phyloP scores from a whole-genome alignment of 2,113 vertebrate genomes.

The Poeciliopsis retropinna region DNA sequence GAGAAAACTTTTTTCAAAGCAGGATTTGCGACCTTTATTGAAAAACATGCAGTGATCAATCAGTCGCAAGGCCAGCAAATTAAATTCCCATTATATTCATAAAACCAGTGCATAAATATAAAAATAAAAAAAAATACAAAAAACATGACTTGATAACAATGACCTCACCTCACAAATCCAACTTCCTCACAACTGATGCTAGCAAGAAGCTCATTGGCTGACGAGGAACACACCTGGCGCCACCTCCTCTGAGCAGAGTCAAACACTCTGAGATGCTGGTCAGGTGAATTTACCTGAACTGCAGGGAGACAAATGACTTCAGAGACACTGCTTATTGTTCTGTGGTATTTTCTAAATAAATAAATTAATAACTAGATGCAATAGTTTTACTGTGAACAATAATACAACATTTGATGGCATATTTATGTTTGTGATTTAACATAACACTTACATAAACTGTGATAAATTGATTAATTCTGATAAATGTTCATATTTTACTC shows the following conservation, averaged over 20 bases:
- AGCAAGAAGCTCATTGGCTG: constrained; percentile 83
- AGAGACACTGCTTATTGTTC: neutral
- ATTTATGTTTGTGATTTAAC: too few relatives aligned
- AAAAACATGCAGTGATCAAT: neutral
- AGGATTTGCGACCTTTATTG: neutral
- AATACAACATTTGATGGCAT: neutral
- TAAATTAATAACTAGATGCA: neutral
- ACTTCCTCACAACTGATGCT: constrained; percentile 90
- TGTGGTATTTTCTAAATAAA: neutral
- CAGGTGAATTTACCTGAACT: constrained; percentile 88
- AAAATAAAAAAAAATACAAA: neutral
- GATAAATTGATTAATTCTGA: neutral
- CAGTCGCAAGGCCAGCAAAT: neutral
- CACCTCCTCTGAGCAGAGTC: constrained; percentile 84
- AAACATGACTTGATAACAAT: neutral
- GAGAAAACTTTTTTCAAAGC: too few relatives aligned
- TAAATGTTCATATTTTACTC: neutral
- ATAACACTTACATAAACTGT: too few relatives aligned
- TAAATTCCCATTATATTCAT: neutral
- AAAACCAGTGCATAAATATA: neutral
- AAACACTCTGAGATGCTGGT: constrained; percentile 83
- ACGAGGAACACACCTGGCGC: constrained; percentile 88
- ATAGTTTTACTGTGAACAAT: neutral
- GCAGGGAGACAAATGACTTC: constrained; percentile 7
- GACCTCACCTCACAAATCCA: constrained; percentile 88